Evolutionary conservation across 2,888 invertebrate species (phyloP), one percentile per base, ranked within the genome.

Genomic region (Isotomurus palustris): DNA sequence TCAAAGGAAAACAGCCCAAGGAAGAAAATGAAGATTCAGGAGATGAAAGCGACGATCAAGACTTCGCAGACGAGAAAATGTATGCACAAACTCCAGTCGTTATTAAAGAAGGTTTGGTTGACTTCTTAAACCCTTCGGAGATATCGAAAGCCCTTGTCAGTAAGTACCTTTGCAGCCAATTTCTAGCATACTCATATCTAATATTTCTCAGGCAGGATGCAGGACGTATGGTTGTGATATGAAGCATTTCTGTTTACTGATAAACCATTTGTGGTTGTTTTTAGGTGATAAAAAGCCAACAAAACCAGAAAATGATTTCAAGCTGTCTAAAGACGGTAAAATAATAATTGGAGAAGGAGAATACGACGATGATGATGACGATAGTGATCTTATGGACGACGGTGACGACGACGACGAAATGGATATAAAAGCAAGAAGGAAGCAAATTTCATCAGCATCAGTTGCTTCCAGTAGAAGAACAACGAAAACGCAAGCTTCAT

Each of bases 31-130:
- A 55, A 2, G 64, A 51, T 25, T 40, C 22, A 2, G 53, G 28
- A 1, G 58, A 61, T 12, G 59, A 56, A 2, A 63, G 58, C 24
- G 53, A 54, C 21, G 64, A 56, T 6, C 60, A 59, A 43, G 64
- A 62, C 14, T 58, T 64, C 47, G 66, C 62, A 19, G 43, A 57
- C 29, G 58, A 59, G 17, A 56, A 53, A 19, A 53, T 52, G 21
- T 50, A 60, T 24, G 52, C 47, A 24, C 56, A 53, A 47, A 49
- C 53, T 24, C 54, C 59, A 35, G 44, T 70, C 8, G 56, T 70
- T n/a, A 68, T 70, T 25, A 70, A 70, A 48, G 70, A 70, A 50
- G 70, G 67, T 10, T 43, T 70, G 1, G 67, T 70, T 1, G 67
- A 70, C 43, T 70, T 70, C 56, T 44, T 70, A 35, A 64, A 63